A percentile compares a stretch with the other conserved stretches of the same genome.
Evolutionary conservation across 2,797 vertebrate genomes (phyloP).

Genomic region (Macropodus opercularis): DNA sequence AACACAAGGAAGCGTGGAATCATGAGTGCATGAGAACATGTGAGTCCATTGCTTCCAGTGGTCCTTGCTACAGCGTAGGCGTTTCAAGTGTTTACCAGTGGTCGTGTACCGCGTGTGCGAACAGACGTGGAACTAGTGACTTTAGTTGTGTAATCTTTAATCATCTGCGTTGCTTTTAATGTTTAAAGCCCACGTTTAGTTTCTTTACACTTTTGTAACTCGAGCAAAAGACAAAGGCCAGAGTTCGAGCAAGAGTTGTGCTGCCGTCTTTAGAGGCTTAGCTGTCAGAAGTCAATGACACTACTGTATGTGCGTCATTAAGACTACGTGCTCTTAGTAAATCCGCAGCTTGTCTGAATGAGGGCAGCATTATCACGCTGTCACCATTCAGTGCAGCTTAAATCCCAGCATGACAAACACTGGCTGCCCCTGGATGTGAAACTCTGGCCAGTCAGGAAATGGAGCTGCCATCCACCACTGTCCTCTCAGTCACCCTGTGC

Average conservation of each 20-base stretch:
- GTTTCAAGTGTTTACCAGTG: no score
- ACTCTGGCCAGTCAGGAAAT: constrained; percentile 52
- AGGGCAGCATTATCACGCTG: constrained; percentile 67
- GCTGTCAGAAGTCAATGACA: constrained; percentile 34
- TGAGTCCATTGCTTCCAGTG: no score
- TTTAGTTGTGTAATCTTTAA: not conserved
- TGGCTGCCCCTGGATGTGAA: constrained; percentile 33
- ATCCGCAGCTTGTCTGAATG: constrained; percentile 61
- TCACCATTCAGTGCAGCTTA: constrained; percentile 60
- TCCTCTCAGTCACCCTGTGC: constrained; percentile 60
- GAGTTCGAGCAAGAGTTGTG: constrained; percentile 8
- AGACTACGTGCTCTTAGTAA: constrained; percentile 49
- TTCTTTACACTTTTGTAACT: not conserved
- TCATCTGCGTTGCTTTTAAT: not conserved
- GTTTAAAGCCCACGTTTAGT: constrained; percentile 1
- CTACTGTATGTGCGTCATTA: constrained; percentile 60
- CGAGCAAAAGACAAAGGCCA: not conserved
- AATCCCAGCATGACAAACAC: constrained; percentile 61
- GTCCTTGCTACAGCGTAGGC: no score
- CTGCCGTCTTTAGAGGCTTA: constrained; percentile 31
- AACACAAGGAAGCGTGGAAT: no score
- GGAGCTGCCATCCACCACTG: constrained; percentile 36
- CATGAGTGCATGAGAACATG: no score
- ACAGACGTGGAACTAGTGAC: not conserved
- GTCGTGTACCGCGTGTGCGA: not conserved